phyloP scores from a whole-genome alignment of 2,113 vertebrate species.

The Xiphophorus maculatus region DNA sequence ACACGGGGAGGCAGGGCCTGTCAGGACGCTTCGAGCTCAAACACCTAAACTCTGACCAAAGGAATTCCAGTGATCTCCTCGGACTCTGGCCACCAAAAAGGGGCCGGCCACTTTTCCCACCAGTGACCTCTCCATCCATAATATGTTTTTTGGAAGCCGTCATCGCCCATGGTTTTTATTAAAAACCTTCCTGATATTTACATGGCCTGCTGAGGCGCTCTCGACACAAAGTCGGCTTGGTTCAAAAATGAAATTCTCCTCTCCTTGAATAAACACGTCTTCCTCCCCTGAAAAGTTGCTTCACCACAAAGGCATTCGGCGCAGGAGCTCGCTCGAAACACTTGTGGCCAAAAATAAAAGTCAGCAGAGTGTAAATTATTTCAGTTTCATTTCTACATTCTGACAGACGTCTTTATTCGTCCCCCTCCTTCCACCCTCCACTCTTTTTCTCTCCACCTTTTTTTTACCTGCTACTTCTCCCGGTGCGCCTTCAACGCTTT shows the following conservation, averaged over 20 bases:
- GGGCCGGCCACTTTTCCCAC: conserved; percentile 63
- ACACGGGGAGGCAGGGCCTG: conserved; percentile 66
- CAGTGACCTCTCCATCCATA: conserved; percentile 75
- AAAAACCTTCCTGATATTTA: conserved; percentile 74
- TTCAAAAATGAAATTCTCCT: conserved; percentile 70
- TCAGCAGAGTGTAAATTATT: conserved; percentile 30
- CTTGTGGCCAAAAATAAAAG: conserved; percentile 56
- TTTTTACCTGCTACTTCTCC: conserved; percentile 51
- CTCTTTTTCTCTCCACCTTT: conserved; percentile 18
- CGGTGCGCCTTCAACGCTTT: conserved; percentile 26
- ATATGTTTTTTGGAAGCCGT: conserved; percentile 79
- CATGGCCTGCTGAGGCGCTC: conserved; percentile 65
- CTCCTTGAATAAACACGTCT: conserved; percentile 77
- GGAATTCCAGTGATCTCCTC: conserved; percentile 75
- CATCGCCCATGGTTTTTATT: conserved; percentile 72
- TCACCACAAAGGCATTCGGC: conserved; percentile 79
- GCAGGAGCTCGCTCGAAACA: conserved; percentile 60
- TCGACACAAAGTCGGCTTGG: conserved; percentile 65
- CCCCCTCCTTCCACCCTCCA: neutral
- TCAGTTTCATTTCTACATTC: conserved; percentile 24
- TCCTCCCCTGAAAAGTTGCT: conserved; percentile 81
- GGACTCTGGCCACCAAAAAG: conserved; percentile 72
- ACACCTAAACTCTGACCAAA: conserved; percentile 66
- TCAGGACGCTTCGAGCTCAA: conserved; percentile 67
- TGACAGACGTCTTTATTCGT: conserved; percentile 24